Evolutionary conservation across 2,888 invertebrate genomes (phyloP).

Genomic region (Bellardia bayeri): DNA sequence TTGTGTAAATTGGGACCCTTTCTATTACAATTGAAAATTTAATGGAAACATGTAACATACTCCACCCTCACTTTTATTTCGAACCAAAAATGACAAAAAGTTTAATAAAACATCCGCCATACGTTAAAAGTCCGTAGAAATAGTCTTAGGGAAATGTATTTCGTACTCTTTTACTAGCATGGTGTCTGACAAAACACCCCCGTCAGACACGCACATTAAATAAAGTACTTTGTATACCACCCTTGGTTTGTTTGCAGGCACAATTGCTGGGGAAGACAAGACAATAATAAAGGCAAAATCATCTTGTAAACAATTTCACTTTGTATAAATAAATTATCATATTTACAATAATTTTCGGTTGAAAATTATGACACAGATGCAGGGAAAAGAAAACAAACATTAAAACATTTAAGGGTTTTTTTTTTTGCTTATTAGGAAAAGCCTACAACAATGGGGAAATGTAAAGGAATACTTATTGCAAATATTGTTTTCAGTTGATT

Average conservation of each 20-base stretch:
- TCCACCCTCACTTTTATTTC: slow-evolving; percentile 19
- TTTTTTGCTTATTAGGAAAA: slow-evolving; percentile 68
- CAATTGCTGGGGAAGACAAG: not conserved
- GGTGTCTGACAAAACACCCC: slow-evolving; percentile 19
- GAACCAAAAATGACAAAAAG: slow-evolving; percentile 27
- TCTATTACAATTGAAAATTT: not conserved
- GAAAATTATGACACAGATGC: slow-evolving; percentile 44
- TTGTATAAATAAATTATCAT: slow-evolving; percentile 63
- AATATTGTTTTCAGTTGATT: not conserved
- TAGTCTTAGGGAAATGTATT: not conserved
- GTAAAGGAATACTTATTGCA: not conserved
- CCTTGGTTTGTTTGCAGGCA: not conserved
- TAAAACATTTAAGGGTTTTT: not conserved
- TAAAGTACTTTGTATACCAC: not conserved
- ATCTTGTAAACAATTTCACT: slow-evolving; percentile 23
- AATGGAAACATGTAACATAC: not conserved
- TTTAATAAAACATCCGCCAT: slow-evolving; percentile 33
- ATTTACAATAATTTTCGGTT: slow-evolving; percentile 38
- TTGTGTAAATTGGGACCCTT: not conserved
- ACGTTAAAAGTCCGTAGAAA: not conserved
- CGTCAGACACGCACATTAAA: not conserved
- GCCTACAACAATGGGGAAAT: not conserved
- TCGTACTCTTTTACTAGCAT: not conserved
- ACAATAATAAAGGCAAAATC: not conserved
- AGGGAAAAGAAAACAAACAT: not conserved